These are phyloP conservation scores for Laspeyria flexula DNA, from an alignment of 2,888 invertebrate genomes.

Conservation along the genomic window DNA sequence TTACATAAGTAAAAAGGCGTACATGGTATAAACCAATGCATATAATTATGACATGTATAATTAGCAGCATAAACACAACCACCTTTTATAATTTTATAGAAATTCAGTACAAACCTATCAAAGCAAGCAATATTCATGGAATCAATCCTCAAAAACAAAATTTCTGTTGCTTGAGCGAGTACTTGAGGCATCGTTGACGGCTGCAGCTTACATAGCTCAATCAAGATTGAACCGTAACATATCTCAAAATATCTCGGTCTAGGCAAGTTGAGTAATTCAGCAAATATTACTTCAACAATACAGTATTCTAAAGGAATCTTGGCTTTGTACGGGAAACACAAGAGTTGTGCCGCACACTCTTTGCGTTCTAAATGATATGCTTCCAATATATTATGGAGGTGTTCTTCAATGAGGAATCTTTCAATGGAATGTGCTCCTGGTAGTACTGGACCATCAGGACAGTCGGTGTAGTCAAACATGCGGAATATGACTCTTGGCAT, in stretches of 20 bases:
- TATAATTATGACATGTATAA: too few relatives aligned
- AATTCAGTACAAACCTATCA: slow-evolving; percentile 90
- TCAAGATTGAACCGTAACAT: slow-evolving; percentile 96
- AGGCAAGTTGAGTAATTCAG: slow-evolving; percentile 97
- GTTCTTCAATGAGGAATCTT: slow-evolving; percentile 98
- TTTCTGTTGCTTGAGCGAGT: slow-evolving; percentile 98
- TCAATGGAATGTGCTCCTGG: slow-evolving; percentile 99
- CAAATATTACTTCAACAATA: slow-evolving; percentile 98
- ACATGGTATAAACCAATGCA: too few relatives aligned
- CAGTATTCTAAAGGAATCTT: slow-evolving; percentile 99
- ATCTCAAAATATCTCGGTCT: slow-evolving; percentile 95
- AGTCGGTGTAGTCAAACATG: slow-evolving; percentile 99
- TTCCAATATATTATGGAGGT: slow-evolving; percentile 96
- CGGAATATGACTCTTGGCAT: slow-evolving; percentile 97
- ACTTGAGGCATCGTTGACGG: slow-evolving; percentile 99
- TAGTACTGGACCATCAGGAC: slow-evolving; percentile 95
- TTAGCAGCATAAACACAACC: too few relatives aligned
- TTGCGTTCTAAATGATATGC: slow-evolving; percentile 95
- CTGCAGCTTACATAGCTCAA: slow-evolving; percentile 98
- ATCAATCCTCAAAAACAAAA: slow-evolving; percentile 97
- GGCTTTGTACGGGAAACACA: slow-evolving; percentile 96
- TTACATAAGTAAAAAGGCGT: too few relatives aligned
- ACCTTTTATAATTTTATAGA: too few relatives aligned
- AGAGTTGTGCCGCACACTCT: slow-evolving; percentile 96
- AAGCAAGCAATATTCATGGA: slow-evolving; percentile 98